phyloP scores from a whole-genome alignment of 2,888 invertebrate genomes.

The Phanerotoma sp. region DNA sequence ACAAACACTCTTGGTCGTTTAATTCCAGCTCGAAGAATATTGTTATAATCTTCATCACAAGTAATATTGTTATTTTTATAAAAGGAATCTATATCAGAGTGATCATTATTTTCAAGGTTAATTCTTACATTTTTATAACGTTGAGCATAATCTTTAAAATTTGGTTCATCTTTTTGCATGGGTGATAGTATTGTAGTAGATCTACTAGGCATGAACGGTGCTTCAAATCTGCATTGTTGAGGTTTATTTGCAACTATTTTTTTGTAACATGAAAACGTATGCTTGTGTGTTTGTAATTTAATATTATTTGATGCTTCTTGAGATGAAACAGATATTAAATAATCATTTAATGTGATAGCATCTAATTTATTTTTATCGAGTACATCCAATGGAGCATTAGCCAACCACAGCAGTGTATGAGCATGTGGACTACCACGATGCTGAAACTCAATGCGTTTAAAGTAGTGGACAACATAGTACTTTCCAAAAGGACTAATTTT shows the following conservation, averaged over 20 bases:
- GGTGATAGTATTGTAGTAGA: slow-evolving; percentile 37
- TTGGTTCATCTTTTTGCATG: slow-evolving; percentile 29
- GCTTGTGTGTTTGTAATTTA: slow-evolving; percentile 37
- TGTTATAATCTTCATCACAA: slow-evolving; percentile 34
- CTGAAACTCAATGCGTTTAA: slow-evolving; percentile 52
- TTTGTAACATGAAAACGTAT: slow-evolving; percentile 42
- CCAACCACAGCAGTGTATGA: slow-evolving; percentile 54
- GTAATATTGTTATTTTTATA: slow-evolving; percentile 33
- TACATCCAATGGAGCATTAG: slow-evolving; percentile 46
- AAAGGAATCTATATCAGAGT: slow-evolving; percentile 31
- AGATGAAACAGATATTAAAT: slow-evolving; percentile 35
- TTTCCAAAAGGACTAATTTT: slow-evolving; percentile 44
- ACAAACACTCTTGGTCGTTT: slow-evolving; percentile 29
- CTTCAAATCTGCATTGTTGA: slow-evolving; percentile 42
- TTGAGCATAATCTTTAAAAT: slow-evolving; percentile 9
- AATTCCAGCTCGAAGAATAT: slow-evolving; percentile 36
- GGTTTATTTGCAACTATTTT: slow-evolving; percentile 28
- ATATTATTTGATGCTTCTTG: slow-evolving; percentile 35
- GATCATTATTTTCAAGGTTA: slow-evolving; percentile 31
- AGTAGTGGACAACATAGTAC: slow-evolving; percentile 34
- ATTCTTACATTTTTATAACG: slow-evolving; percentile 33
- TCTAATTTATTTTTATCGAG: slow-evolving; percentile 53
- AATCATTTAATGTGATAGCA: slow-evolving; percentile 43
- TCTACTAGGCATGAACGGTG: slow-evolving; percentile 41
- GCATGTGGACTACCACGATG: slow-evolving; percentile 53